A percentile compares a stretch with the other conserved stretches of the same genome.
Evolutionary conservation across 2,113 vertebrate genomes (phyloP).

Genomic region (Sinosuthora webbiana): DNA sequence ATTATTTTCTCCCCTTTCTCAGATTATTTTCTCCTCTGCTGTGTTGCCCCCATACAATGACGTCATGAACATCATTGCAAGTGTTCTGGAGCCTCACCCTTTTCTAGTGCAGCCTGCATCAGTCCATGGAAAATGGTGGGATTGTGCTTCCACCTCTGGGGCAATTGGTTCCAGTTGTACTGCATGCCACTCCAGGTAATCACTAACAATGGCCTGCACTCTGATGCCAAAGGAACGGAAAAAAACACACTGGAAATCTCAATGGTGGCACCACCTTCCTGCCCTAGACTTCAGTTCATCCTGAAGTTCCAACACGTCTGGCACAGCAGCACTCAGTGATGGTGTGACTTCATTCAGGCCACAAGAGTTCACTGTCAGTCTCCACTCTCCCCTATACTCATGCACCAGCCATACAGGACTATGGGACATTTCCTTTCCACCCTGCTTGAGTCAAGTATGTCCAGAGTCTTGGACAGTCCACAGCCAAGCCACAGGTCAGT

Average conservation of each 20-base stretch:
- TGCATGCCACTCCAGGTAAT: not conserved
- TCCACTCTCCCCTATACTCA: not conserved
- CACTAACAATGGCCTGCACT: not conserved
- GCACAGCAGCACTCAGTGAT: not conserved
- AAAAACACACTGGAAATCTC: not conserved
- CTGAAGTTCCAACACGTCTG: not conserved
- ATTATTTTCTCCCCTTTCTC: not conserved
- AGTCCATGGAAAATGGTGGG: not conserved
- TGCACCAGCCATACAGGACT: not conserved
- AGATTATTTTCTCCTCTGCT: not conserved
- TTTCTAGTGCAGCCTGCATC: not conserved
- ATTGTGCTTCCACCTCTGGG: not conserved
- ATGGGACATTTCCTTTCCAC: not conserved
- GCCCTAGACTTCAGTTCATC: not conserved
- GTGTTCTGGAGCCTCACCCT: not conserved
- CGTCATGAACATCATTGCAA: not conserved
- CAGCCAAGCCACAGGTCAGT: not conserved
- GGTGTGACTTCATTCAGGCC: not conserved
- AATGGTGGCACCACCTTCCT: not conserved
- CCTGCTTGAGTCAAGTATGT: not conserved
- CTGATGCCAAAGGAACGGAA: not conserved
- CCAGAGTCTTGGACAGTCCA: not conserved
- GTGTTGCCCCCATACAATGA: not conserved
- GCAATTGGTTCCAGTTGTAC: not conserved
- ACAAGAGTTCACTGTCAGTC: not conserved